Base-by-base conservation (phyloP, 2,888 invertebrate species). In the Luperina nickerlii region DNA sequence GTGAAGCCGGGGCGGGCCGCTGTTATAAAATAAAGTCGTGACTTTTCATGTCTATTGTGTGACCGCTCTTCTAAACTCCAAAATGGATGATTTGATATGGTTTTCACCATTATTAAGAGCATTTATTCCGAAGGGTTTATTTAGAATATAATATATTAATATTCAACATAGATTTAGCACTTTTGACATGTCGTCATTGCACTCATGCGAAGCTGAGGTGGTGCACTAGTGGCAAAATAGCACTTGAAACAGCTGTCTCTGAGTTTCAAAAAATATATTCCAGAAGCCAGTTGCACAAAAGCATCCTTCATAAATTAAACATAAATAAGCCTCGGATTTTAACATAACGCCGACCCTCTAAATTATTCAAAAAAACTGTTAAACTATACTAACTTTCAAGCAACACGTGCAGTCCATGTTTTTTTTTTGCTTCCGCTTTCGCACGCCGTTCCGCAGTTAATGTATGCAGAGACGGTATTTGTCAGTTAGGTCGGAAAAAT, bases 391-490 rank as follows among this genome's bases (percentile, higher is more conserved):
- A 84, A 76, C 69, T 77, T 85, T 87, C 45, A 60, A 86, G 74
- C 68, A 75, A 66, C 85, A 81, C 72, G 74, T 85, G 87, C 76
- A 27, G 51, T 38, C 15, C 11, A 18, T 18, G 15, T 3, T 74
- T 62, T 73, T 82, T 72, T 62, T 63, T 6, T 13, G 51, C 62
- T 80, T 66, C 85, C 60, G 63, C 54, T 74, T 79, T 83, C 1
- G 68, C 69, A 69, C 69, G 45, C 57, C 45, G 60, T 77, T 73
- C 76, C 67, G 6, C 20, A n/a, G 45, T 38, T 79, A 86, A 86
- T 85, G 38, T 85, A 85, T 86, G 79, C 88, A 63, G 83, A 84
- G 60, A 24, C n/a, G 5, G 66, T 70, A 82, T 82, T 77, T 76
- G 78, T 65, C 81, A 74, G 76, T 78, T 72, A 66, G 45, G 24